A percentile compares a stretch with the other conserved stretches of the same genome.
phyloP scores from a whole-genome alignment of 2,888 invertebrate genomes.

The Phaonia tiefii region DNA sequence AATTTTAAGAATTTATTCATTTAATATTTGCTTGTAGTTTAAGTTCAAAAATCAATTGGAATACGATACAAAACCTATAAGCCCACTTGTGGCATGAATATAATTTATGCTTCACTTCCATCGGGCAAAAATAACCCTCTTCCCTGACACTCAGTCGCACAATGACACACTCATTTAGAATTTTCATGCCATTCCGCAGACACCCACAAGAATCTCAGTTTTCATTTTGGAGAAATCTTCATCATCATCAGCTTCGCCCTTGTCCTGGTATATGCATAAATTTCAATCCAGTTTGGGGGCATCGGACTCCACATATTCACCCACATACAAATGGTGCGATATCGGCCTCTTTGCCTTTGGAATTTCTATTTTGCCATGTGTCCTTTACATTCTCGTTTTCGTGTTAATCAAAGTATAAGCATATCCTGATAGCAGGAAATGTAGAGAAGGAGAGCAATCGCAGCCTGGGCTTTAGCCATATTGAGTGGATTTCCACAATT shows the following conservation, averaged over 20 bases:
- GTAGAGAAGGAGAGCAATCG: neutral
- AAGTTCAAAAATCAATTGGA: neutral
- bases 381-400: neutral
- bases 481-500: slow-evolving; percentile 7
- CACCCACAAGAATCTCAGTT: neutral
- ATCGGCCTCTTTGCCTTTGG: neutral
- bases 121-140: too few species aligned
- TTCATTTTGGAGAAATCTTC: slow-evolving; percentile 5
- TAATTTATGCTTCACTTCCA: too few species aligned
- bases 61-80: slow-evolving; percentile 1
- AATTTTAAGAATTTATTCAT: too few species aligned
- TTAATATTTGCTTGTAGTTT: too few species aligned
- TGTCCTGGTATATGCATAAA: neutral
- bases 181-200: too few species aligned
- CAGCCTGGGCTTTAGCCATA: neutral
- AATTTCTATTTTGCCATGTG: slow-evolving; percentile 1
- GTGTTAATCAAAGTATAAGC: neutral
- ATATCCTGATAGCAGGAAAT: neutral
- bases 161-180: too few species aligned
- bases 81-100: too few species aligned
- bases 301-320: neutral
- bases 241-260: neutral
- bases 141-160: too few species aligned
- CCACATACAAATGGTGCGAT: neutral
- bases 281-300: neutral